phyloP scores from a whole-genome alignment of 2,888 invertebrate genomes.

The Drosophila monieri region DNA sequence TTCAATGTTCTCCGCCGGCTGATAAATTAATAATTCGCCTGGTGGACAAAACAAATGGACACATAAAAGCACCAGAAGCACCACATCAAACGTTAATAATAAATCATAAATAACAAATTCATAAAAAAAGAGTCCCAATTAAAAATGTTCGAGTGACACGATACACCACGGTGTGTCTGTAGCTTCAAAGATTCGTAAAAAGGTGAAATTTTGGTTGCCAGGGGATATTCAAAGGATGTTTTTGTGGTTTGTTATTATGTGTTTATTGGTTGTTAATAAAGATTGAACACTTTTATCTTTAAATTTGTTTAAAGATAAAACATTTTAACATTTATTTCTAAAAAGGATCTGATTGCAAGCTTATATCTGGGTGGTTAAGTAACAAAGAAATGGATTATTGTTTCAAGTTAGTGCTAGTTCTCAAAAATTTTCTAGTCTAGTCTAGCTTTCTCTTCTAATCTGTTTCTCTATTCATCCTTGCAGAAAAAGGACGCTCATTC shows the following conservation, averaged over 20 bases:
- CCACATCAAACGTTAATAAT: constrained; percentile 69
- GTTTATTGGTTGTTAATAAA: neutral
- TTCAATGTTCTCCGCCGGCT: constrained; percentile 57
- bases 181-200: constrained; percentile 7
- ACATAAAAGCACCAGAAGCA: constrained; percentile 60
- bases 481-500: constrained; percentile 80
- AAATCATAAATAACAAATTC: constrained; percentile 63
- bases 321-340: neutral
- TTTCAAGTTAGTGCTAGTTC: neutral
- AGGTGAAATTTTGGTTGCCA: constrained; percentile 37
- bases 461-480: constrained; percentile 9
- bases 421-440: neutral
- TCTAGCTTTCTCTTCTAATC: neutral
- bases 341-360: neutral
- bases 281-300: neutral
- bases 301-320: no score
- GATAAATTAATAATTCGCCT: constrained; percentile 64
- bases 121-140: constrained; percentile 54
- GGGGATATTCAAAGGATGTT: neutral
- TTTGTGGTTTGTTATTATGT: neutral
- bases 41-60: constrained; percentile 53
- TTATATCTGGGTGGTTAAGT: no score
- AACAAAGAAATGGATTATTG: no score
- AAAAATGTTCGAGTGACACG: constrained; percentile 34
- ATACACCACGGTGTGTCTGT: constrained; percentile 19